These are phyloP conservation scores for Cinara cedri DNA, from an alignment of 2,888 invertebrate genomes.

Conservation along the genomic window DNA sequence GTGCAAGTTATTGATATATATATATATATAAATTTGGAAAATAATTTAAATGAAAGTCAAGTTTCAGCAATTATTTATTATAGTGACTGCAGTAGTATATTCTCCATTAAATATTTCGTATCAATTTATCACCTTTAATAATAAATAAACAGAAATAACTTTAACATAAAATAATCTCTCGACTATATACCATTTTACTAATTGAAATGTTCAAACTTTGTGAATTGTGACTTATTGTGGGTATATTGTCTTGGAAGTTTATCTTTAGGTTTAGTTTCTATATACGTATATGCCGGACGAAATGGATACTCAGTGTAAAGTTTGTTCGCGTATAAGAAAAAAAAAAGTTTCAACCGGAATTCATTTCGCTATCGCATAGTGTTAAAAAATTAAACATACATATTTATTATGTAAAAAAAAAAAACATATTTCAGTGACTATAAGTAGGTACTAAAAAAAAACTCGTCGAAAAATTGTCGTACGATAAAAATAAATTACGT, in stretches of 20 bases:
- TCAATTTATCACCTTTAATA: background rate
- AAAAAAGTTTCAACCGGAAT: constrained; percentile 1
- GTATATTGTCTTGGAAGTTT: constrained; percentile 24
- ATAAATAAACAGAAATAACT: constrained; percentile 12
- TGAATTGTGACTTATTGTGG: constrained; percentile 20
- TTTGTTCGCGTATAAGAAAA: constrained; percentile 18
- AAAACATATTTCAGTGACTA: no score
- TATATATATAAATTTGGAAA: no score
- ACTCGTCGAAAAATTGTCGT: background rate
- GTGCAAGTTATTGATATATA: no score
- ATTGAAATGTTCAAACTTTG: constrained; percentile 44
- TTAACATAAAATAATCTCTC: constrained; percentile 28
- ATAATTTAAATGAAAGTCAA: no score
- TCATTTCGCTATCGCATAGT: background rate
- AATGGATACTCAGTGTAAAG: constrained; percentile 8
- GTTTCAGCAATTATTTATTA: background rate
- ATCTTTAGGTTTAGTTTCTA: constrained; percentile 31
- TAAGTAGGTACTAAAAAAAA: no score
- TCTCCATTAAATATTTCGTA: background rate
- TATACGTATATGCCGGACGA: background rate
- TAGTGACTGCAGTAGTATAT: background rate
- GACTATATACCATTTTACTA: constrained; percentile 36
- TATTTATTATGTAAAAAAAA: background rate
- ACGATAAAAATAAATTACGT: background rate
- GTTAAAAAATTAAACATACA: constrained; percentile 26